phyloP scores from a whole-genome alignment of 1,140 invertebrate genomes.

The Rhagoletis zephyria region DNA sequence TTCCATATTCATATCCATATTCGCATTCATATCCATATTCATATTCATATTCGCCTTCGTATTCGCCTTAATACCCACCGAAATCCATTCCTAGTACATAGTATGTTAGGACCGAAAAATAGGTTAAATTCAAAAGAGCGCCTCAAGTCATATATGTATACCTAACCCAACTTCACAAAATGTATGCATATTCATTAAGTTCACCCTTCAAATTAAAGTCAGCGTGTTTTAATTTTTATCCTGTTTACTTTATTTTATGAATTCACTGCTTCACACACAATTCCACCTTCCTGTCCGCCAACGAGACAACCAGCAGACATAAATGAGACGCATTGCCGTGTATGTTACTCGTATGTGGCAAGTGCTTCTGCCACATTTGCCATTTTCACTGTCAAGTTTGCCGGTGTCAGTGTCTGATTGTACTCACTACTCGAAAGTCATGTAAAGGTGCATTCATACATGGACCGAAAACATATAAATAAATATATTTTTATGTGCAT shows the following conservation, averaged over 20 bases:
- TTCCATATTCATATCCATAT: no score
- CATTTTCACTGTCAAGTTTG: slow-evolving; percentile 47
- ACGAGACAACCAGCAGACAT: slow-evolving; percentile 3
- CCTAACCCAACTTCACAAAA: no score
- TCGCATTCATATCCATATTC: no score
- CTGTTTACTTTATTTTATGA: slow-evolving; percentile 2
- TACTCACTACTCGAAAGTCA: slow-evolving; percentile 8
- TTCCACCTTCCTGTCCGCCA: not conserved
- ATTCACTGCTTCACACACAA: not conserved
- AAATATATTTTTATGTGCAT: not conserved
- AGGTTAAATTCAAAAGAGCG: no score
- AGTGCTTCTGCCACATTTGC: slow-evolving; percentile 34
- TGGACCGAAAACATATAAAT: not conserved
- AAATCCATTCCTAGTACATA: no score
- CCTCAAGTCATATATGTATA: no score
- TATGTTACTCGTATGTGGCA: not conserved
- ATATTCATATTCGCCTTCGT: no score
- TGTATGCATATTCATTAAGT: no score
- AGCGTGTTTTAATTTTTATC: no score
- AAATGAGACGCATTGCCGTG: slow-evolving; percentile 29
- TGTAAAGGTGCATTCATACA: slow-evolving; percentile 3
- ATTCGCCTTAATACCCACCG: no score
- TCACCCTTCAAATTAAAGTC: no score
- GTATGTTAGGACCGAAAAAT: no score
- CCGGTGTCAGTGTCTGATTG: slow-evolving; percentile 8